These are phyloP conservation scores for Listrodromus nycthemerus DNA, from an alignment of 2,888 invertebrate genomes.

Conservation along the genomic window DNA sequence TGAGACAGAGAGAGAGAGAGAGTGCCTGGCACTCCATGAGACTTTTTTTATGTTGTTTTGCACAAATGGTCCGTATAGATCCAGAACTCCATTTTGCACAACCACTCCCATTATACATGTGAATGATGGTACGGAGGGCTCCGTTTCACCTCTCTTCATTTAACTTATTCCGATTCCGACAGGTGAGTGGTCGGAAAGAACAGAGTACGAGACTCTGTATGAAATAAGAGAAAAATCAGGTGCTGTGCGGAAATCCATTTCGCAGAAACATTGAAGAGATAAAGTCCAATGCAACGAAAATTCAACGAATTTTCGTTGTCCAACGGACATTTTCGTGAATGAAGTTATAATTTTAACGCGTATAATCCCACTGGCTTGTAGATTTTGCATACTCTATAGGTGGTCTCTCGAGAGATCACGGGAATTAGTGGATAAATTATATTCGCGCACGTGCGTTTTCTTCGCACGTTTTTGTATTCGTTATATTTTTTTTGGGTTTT, in stretches of 20 bases:
- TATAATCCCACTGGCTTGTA: not conserved
- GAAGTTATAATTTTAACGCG: conserved; percentile 8
- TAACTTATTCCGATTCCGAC: conserved; percentile 52
- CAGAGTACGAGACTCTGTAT: not conserved
- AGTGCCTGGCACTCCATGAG: not conserved
- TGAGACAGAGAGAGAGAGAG: too few species aligned
- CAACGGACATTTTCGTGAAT: not conserved
- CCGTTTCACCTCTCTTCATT: conserved; percentile 47
- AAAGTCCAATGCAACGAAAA: conserved; percentile 4
- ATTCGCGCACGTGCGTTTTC: conserved; percentile 37
- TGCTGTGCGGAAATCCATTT: conserved; percentile 12
- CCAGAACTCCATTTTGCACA: not conserved
- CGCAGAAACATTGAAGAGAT: conserved; percentile 39
- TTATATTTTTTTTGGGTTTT: not conserved
- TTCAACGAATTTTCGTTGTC: conserved; percentile 40
- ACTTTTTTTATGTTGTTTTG: not conserved
- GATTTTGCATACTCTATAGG: conserved; percentile 24
- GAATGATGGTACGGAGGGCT: conserved; percentile 29
- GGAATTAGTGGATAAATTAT: conserved; percentile 63
- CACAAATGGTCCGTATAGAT: not conserved
- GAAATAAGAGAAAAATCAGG: conserved; percentile 11
- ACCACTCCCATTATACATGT: not conserved
- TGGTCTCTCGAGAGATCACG: conserved; percentile 38
- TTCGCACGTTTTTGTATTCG: conserved; percentile 4
- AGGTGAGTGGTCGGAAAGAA: conserved; percentile 12